Evolutionary conservation across 2,888 invertebrate genomes (phyloP).

Genomic region (Stegana nigrithorax): DNA sequence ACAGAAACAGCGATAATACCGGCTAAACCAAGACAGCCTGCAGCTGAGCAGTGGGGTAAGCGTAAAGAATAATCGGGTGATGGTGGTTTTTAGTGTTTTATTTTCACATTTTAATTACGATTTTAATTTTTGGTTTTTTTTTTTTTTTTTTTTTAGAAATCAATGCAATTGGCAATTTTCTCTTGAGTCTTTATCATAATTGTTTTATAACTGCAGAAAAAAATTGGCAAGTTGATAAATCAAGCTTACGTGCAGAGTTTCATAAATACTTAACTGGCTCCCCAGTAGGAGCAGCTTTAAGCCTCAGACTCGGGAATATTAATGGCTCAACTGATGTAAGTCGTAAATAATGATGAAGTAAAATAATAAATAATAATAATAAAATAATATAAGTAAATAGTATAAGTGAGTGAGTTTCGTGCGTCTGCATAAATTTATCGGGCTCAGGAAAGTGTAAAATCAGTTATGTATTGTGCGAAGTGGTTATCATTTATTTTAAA

Average conservation of each 20-base stretch:
- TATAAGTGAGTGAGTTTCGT: too few species aligned
- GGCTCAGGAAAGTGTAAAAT: too few species aligned
- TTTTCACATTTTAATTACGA: too few species aligned
- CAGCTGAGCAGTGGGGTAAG: neutral
- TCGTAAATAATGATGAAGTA: too few species aligned
- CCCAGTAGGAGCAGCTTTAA: slow-evolving; percentile 17
- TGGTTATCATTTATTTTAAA: too few species aligned
- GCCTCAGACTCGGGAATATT: slow-evolving; percentile 20
- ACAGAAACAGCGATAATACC: neutral
- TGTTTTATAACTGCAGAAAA: slow-evolving; percentile 37
- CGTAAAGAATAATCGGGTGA: neutral
- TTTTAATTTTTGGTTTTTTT: too few species aligned
- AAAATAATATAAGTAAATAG: too few species aligned
- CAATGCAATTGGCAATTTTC: slow-evolving; percentile 49
- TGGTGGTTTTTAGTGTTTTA: too few species aligned
- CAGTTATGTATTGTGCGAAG: too few species aligned
- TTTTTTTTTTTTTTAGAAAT: slow-evolving; percentile 37
- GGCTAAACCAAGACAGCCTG: neutral
- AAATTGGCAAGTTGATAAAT: slow-evolving; percentile 48
- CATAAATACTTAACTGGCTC: slow-evolving; percentile 23
- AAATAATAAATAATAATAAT: too few species aligned
- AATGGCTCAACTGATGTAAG: slow-evolving; percentile 47
- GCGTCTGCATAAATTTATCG: too few species aligned
- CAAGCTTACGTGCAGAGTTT: slow-evolving; percentile 37
- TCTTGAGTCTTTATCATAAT: slow-evolving; percentile 44